Evolutionary conservation across 1,140 invertebrate species (phyloP).

Genomic region (Cydia amplana): DNA sequence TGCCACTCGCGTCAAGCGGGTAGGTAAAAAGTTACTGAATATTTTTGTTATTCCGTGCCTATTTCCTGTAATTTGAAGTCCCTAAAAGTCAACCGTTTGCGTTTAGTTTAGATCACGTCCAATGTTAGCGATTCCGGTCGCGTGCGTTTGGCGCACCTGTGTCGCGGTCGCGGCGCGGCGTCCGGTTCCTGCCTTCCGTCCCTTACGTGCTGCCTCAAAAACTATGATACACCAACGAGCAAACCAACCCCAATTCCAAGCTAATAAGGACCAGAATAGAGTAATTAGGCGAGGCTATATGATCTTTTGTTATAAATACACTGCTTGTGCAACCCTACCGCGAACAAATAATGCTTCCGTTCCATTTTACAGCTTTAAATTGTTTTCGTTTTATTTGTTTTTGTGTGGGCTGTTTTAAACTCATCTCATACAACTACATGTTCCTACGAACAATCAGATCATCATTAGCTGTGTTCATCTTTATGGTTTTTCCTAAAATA

Average conservation of each 20-base stretch:
- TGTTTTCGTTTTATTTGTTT: not conserved
- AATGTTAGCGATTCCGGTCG: slow-evolving; percentile 53
- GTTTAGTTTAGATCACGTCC: slow-evolving; percentile 53
- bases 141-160: slow-evolving; percentile 58
- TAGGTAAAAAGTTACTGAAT: not conserved
- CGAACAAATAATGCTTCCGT: slow-evolving; percentile 52
- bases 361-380: slow-evolving; percentile 33
- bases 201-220: not conserved
- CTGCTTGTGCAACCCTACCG: slow-evolving; percentile 48
- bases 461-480: too few species aligned
- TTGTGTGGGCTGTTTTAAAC: not conserved
- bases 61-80: slow-evolving; percentile 1
- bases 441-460: too few species aligned
- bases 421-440: not conserved
- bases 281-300: not conserved
- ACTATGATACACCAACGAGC: slow-evolving; percentile 35
- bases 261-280: not conserved
- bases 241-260: not conserved
- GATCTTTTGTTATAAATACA: slow-evolving; percentile 3
- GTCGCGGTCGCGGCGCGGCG: slow-evolving; percentile 35
- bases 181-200: slow-evolving; percentile 67
- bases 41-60: not conserved
- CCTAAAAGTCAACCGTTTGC: slow-evolving; percentile 42
- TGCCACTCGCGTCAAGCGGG: not conserved
- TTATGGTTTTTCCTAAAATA: too few species aligned